Conservation (phyloP, 1,140 invertebrate genomes). For the Listronotus bonariensis region DNA sequence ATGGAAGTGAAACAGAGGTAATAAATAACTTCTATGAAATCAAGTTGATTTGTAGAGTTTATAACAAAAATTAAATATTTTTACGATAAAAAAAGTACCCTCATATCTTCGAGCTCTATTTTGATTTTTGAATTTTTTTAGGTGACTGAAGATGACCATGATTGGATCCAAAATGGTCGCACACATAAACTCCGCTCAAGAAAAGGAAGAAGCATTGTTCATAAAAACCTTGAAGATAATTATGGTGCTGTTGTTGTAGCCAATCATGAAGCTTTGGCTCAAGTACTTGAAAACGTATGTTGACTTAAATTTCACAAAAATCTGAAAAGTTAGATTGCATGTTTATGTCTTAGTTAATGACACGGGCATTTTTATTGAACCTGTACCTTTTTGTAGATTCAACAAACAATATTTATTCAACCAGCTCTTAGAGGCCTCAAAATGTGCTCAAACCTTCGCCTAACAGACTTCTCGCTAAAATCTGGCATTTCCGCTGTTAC, state of each 20-base stretch:
- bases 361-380: too few species aligned
- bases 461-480: conserved; percentile 70
- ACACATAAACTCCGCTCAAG: conserved; percentile 67
- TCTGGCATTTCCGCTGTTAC: conserved; percentile 60
- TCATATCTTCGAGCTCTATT: too few species aligned
- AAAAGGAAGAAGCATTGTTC: conserved; percentile 76
- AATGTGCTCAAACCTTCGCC: conserved; percentile 69
- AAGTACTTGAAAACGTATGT: conserved; percentile 79
- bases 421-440: conserved; percentile 70
- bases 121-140: conserved; percentile 31
- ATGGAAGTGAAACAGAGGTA: conserved; percentile 62
- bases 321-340: too few species aligned
- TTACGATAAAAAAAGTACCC: too few species aligned
- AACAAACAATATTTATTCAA: conserved; percentile 68
- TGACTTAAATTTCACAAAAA: too few species aligned
- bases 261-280: conserved; percentile 83
- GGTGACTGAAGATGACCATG: conserved; percentile 61
- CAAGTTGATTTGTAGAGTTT: too few species aligned
- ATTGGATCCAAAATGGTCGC: conserved; percentile 56
- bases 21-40: too few species aligned
- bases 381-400: conserved; percentile 61
- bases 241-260: conserved; percentile 87
- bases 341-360: too few species aligned
- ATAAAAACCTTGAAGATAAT: conserved; percentile 83
- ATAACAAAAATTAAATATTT: too few species aligned